phyloP scores from a whole-genome alignment of 1,140 invertebrate genomes.

The Aphelenchoides fujianensis region DNA sequence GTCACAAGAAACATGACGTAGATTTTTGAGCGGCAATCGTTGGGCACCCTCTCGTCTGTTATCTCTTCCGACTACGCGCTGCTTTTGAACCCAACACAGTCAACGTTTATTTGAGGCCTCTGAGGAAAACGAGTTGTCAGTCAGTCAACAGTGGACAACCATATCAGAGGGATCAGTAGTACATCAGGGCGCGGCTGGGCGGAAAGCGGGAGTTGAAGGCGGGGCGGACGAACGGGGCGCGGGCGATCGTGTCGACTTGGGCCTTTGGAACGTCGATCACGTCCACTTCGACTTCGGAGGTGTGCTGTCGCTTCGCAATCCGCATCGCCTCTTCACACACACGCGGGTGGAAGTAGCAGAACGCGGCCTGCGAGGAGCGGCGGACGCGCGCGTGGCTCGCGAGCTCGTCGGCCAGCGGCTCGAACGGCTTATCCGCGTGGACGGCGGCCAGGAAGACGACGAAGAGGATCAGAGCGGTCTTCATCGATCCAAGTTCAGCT shows the following conservation, averaged over 20 bases:
- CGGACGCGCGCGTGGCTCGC: neutral
- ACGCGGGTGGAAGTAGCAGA: neutral
- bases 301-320: neutral
- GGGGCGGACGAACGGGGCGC: neutral
- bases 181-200: neutral
- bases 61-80: too few relatives aligned
- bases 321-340: neutral
- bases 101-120: too few relatives aligned
- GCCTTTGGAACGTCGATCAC: neutral
- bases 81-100: too few relatives aligned
- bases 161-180: too few relatives aligned
- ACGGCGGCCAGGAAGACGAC: neutral
- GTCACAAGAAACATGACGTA: too few relatives aligned
- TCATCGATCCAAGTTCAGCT: too few relatives aligned
- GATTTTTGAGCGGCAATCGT: too few relatives aligned
- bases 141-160: too few relatives aligned
- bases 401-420: neutral
- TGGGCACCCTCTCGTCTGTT: too few relatives aligned
- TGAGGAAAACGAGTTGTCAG: too few relatives aligned
- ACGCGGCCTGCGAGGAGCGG: neutral
- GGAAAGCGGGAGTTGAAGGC: neutral
- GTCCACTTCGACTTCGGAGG: neutral
- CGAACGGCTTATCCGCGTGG: neutral
- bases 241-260: neutral
- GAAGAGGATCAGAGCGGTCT: neutral